Percentiles rank a stretch among this genome's conserved stretches.
These are phyloP conservation scores for Achlya flavicornis DNA, from an alignment of 2,888 invertebrate genomes.

Conservation along the genomic window DNA sequence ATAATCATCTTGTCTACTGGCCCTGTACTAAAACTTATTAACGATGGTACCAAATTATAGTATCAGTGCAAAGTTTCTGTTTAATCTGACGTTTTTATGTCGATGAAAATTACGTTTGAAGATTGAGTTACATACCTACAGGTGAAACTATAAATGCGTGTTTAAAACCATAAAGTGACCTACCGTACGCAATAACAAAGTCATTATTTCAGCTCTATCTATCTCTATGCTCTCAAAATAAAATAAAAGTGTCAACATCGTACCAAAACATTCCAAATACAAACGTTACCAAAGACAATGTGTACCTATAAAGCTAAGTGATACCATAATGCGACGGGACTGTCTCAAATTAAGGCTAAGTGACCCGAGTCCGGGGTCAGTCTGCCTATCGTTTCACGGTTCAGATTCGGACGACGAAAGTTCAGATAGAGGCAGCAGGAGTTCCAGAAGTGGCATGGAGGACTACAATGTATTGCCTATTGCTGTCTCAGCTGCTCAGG, in stretches of 20 bases:
- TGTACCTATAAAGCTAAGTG: slow-evolving; percentile 31
- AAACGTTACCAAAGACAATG: slow-evolving; percentile 37
- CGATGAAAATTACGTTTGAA: too few relatives aligned
- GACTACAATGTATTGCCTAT: slow-evolving; percentile 55
- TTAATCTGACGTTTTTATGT: too few relatives aligned
- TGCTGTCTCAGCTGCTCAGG: slow-evolving; percentile 62
- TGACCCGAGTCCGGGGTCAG: slow-evolving; percentile 68
- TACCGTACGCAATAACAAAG: not conserved
- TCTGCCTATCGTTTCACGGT: slow-evolving; percentile 63
- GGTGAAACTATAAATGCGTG: too few relatives aligned
- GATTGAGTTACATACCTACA: too few relatives aligned
- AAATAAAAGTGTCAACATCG: not conserved
- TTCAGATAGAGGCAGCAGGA: slow-evolving; percentile 58
- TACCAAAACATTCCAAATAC: slow-evolving; percentile 32
- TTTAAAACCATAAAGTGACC: not conserved
- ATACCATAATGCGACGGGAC: slow-evolving; percentile 70
- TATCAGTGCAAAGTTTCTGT: too few relatives aligned
- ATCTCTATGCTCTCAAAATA: too few relatives aligned
- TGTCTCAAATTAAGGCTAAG: slow-evolving; percentile 75
- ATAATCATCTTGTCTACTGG: too few relatives aligned
- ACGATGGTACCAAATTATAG: too few relatives aligned
- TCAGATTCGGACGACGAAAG: slow-evolving; percentile 77
- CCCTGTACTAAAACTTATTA: too few relatives aligned
- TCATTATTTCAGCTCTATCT: too few relatives aligned
- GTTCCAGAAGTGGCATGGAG: slow-evolving; percentile 52